A percentile compares a stretch with the other conserved stretches of the same genome.
phyloP scores from a whole-genome alignment of 64 coral and sea anemone genomes.

The Montipora capricornis region DNA sequence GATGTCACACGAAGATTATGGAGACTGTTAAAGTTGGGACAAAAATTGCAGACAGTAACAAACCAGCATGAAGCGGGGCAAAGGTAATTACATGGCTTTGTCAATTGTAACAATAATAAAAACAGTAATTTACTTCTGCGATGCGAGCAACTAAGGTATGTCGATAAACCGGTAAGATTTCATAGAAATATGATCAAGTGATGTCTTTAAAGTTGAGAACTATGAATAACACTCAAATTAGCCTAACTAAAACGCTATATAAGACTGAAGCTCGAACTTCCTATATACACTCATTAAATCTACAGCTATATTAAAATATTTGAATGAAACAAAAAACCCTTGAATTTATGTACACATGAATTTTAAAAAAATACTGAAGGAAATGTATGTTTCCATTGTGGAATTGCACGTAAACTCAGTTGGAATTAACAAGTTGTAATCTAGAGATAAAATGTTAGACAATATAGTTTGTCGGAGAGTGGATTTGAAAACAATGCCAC shows the following conservation, averaged over 20 bases:
- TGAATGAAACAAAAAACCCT: neutral
- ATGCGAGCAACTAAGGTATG: neutral
- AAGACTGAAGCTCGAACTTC: neutral
- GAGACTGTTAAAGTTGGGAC: neutral
- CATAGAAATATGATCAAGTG: constrained; percentile 7
- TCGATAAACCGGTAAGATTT: neutral
- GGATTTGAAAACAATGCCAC: too few relatives aligned
- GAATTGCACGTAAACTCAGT: too few relatives aligned
- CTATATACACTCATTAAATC: constrained; percentile 1
- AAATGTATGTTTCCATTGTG: neutral
- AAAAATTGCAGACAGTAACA: neutral
- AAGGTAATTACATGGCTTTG: constrained; percentile 27
- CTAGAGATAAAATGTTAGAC: too few relatives aligned
- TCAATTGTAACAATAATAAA: constrained; percentile 17
- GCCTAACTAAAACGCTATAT: neutral
- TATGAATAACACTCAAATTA: neutral
- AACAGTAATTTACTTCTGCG: neutral
- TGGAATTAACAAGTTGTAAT: too few relatives aligned
- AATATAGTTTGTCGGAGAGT: too few relatives aligned
- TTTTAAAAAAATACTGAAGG: neutral
- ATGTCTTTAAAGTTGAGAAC: neutral
- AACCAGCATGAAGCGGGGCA: neutral
- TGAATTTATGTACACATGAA: constrained; percentile 4
- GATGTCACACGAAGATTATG: too few relatives aligned
- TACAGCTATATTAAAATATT: neutral